These are phyloP conservation scores for Collichthys lucidus DNA, from an alignment of 2,113 vertebrate species.

Conservation along the genomic window DNA sequence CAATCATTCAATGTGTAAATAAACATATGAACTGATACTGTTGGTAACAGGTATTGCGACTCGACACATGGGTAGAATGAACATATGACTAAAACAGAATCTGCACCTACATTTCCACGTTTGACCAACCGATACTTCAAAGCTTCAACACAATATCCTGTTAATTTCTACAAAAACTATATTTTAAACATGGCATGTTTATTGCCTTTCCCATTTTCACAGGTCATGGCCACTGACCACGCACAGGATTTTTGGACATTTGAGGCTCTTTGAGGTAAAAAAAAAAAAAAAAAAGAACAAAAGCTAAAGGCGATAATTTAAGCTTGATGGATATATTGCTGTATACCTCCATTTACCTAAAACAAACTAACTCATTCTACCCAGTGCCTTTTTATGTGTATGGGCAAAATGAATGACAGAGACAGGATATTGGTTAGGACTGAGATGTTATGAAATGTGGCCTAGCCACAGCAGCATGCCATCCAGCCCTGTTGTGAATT, in stretches of 20 bases:
- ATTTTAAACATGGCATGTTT: background rate
- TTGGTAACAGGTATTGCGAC: too few relatives aligned
- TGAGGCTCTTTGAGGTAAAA: too few relatives aligned
- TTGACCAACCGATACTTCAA: background rate
- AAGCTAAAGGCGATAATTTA: too few relatives aligned
- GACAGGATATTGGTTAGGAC: constrained; percentile 40
- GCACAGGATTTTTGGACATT: too few relatives aligned
- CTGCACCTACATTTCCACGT: background rate
- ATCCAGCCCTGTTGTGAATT: background rate
- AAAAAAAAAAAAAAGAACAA: too few relatives aligned
- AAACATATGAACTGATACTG: background rate
- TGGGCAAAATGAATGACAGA: background rate
- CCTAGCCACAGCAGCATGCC: background rate
- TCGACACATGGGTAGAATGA: background rate
- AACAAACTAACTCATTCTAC: too few relatives aligned
- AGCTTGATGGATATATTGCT: too few relatives aligned
- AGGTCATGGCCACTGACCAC: too few relatives aligned
- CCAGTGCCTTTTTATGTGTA: too few relatives aligned
- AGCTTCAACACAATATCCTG: background rate
- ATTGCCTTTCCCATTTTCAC: background rate
- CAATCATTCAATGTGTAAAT: background rate
- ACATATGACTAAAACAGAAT: background rate
- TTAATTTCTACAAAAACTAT: background rate
- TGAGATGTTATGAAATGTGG: constrained; percentile 20
- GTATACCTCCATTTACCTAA: too few relatives aligned